A percentile compares a stretch with the other conserved stretches of the same genome.
Evolutionary conservation across 2,797 vertebrate species (phyloP).

Genomic region (Phalanger gymnotis): DNA sequence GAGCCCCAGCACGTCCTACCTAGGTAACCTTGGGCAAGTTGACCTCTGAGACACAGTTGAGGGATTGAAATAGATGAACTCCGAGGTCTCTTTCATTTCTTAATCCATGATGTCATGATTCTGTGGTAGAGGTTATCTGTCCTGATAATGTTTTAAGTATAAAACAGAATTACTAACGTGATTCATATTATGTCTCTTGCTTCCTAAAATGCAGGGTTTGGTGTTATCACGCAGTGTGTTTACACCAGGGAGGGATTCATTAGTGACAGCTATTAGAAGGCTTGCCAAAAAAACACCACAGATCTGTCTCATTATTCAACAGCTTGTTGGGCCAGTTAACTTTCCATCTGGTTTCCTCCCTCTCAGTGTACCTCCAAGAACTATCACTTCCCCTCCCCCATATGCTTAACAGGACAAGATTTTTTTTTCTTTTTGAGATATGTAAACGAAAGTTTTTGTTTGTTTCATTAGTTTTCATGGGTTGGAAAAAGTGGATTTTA

Average conservation of each 20-base stretch:
- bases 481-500: neutral
- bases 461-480: neutral
- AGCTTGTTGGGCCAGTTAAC: neutral
- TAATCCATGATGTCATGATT: neutral
- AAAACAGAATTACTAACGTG: constrained; percentile 26
- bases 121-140: neutral
- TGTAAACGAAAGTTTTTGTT: neutral
- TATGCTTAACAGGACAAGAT: neutral
- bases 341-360: constrained; percentile 24
- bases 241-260: constrained; percentile 18
- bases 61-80: neutral
- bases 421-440: neutral
- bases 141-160: neutral
- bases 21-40: neutral
- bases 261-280: constrained; percentile 23
- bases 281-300: neutral
- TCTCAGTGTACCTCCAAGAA: neutral
- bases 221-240: neutral
- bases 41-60: neutral
- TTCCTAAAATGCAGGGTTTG: constrained; percentile 10
- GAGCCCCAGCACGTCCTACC: neutral
- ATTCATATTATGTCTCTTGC: neutral
- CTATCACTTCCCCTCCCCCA: neutral
- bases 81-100: neutral
- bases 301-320: neutral